These are phyloP conservation scores for Zenarchopterus dispar DNA, from an alignment of 2,797 vertebrate genomes.

Conservation along the genomic window DNA sequence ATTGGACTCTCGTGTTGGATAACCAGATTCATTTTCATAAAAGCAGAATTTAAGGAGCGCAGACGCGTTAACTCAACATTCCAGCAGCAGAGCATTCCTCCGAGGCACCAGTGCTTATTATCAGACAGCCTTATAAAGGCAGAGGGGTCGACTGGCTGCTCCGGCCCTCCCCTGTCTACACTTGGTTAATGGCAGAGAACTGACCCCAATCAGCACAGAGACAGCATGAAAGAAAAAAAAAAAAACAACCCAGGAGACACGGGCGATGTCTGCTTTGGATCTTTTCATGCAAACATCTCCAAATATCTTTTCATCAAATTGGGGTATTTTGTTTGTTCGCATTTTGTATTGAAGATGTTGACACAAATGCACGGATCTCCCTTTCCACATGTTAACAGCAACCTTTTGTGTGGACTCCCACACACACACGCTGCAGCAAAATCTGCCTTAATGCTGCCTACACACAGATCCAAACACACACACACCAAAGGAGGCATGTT, in stretches of 20 bases:
- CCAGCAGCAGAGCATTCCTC: slow-evolving; percentile 66
- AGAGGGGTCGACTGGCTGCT: slow-evolving; percentile 45
- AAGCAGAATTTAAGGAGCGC: slow-evolving; percentile 42
- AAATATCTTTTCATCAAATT: not conserved
- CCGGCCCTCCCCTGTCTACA: slow-evolving; percentile 49
- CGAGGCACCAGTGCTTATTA: slow-evolving; percentile 73
- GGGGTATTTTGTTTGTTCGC: not conserved
- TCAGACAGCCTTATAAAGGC: slow-evolving; percentile 68
- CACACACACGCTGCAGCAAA: slow-evolving; percentile 35
- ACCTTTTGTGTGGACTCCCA: slow-evolving; percentile 51
- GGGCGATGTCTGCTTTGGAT: slow-evolving; percentile 10
- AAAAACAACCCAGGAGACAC: slow-evolving; percentile 27
- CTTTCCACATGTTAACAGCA: slow-evolving; percentile 38
- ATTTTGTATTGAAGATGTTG: slow-evolving; percentile 10
- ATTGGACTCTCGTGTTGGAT: slow-evolving; percentile 39
- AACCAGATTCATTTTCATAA: slow-evolving; percentile 53
- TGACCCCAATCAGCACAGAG: slow-evolving; percentile 64
- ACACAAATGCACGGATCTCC: slow-evolving; percentile 23
- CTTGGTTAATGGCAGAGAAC: slow-evolving; percentile 62
- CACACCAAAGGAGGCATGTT: slow-evolving; percentile 20
- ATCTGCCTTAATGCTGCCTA: slow-evolving; percentile 33
- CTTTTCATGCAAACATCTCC: slow-evolving; percentile 3
- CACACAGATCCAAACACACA: not conserved
- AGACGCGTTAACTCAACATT: slow-evolving; percentile 54
- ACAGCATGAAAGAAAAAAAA: slow-evolving; percentile 1